Conservation (phyloP, 2,113 vertebrate genomes). For the Clarias macrocephalus region DNA sequence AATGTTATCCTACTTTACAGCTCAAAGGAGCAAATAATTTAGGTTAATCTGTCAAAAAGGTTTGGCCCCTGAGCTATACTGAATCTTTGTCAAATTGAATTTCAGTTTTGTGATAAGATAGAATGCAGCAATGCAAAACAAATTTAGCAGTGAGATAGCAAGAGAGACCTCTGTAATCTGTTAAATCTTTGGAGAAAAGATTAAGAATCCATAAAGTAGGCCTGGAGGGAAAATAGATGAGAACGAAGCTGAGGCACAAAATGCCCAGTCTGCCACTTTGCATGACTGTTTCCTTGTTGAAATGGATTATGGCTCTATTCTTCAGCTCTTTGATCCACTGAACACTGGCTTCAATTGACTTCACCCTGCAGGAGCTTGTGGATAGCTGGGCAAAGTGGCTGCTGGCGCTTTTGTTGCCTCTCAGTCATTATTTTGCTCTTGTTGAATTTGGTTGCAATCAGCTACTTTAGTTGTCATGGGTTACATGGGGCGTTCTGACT, state of each 20-base stretch:
- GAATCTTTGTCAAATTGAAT: not conserved
- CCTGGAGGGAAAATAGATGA: not conserved
- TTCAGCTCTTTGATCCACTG: not conserved
- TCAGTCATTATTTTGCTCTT: not conserved
- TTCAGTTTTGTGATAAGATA: not conserved
- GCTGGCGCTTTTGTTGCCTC: not conserved
- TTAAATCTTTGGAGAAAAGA: not conserved
- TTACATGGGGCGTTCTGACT: not conserved
- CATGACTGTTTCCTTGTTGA: not conserved
- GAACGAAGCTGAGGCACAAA: not conserved
- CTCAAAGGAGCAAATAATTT: not conserved
- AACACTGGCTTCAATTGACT: not conserved
- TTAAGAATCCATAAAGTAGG: not conserved
- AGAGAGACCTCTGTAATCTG: not conserved
- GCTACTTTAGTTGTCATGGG: not conserved
- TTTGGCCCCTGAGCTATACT: not conserved
- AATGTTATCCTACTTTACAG: not conserved
- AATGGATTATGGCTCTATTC: not conserved
- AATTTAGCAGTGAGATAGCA: not conserved
- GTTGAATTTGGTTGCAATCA: not conserved
- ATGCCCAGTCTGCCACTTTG: not conserved
- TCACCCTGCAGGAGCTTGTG: not conserved
- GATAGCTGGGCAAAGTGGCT: not conserved
- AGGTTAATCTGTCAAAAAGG: not conserved
- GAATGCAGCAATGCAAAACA: not conserved